A percentile compares a stretch with the other conserved stretches of the same genome.
phyloP scores from a whole-genome alignment of 2,888 invertebrate species.

The Subacronicta megacephala region DNA sequence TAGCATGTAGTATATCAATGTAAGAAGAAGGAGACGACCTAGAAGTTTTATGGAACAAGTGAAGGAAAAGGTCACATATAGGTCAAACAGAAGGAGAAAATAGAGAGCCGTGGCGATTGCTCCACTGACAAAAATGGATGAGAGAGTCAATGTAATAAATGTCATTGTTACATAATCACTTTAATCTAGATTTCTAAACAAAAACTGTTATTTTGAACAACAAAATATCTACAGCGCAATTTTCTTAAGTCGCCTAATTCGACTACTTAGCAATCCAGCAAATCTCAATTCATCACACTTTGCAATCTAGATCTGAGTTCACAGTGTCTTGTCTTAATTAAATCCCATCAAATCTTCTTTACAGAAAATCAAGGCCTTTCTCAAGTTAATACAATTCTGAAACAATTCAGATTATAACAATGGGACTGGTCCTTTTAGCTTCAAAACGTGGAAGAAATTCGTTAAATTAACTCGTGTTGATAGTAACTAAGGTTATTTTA shows the following conservation, averaged over 20 bases:
- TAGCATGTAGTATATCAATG: no score
- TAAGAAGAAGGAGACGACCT: no score
- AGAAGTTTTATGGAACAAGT: no score
- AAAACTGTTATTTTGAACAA: no score
- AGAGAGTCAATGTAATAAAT: no score
- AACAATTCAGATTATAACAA: conserved; percentile 23
- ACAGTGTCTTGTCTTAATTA: conserved; percentile 42
- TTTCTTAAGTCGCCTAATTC: not conserved
- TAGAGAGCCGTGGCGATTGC: no score
- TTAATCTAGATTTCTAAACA: no score
- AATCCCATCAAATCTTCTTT: conserved; percentile 46
- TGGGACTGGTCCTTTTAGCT: conserved; percentile 8
- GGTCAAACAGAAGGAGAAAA: no score
- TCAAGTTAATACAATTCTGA: conserved; percentile 31
- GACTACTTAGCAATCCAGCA: not conserved
- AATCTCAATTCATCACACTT: conserved; percentile 20
- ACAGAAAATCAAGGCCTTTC: conserved; percentile 23
- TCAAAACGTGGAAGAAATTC: conserved; percentile 11
- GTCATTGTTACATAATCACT: no score
- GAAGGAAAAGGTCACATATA: no score
- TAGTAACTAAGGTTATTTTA: not conserved
- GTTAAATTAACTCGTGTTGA: not conserved
- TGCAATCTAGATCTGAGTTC: conserved; percentile 35
- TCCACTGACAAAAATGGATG: no score
- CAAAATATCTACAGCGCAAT: no score